A percentile compares a stretch with the other conserved stretches of the same genome.
Conservation (phyloP, 2,797 vertebrate genomes). For the Ispidina picta region DNA sequence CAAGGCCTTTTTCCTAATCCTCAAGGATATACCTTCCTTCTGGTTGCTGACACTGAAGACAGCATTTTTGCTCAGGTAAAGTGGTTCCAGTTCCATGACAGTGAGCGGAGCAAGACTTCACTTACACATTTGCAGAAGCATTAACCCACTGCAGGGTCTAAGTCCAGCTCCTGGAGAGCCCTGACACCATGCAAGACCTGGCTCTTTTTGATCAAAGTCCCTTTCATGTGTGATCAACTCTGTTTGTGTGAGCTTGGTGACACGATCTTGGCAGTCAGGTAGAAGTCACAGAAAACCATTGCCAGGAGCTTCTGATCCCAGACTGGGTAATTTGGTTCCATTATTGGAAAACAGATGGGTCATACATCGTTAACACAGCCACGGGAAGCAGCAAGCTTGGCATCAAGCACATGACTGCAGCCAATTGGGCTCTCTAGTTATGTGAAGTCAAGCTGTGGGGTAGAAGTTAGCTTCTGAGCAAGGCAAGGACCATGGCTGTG, state of each 20-base stretch:
- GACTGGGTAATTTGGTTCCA: not conserved
- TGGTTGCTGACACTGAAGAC: not conserved
- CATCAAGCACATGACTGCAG: too few species aligned
- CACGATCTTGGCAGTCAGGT: not conserved
- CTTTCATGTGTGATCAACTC: not conserved
- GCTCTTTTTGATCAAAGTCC: not conserved
- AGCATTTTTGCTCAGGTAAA: not conserved
- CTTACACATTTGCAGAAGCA: not conserved
- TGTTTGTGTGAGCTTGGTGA: not conserved
- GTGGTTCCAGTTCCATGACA: not conserved
- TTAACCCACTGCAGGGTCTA: not conserved
- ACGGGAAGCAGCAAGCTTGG: not conserved
- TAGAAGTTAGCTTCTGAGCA: not conserved
- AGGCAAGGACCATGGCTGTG: not conserved
- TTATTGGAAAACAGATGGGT: not conserved
- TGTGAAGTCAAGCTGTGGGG: not conserved
- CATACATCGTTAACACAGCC: accelerated
- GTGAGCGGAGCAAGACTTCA: not conserved
- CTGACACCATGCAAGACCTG: not conserved
- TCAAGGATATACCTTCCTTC: not conserved
- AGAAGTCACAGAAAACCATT: not conserved
- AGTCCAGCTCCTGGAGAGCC: not conserved
- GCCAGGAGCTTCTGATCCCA: not conserved
- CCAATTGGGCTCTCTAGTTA: not conserved
- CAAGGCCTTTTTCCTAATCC: not conserved